Base-by-base conservation (phyloP, 2,797 vertebrate species). In the Cuculus canorus region DNA sequence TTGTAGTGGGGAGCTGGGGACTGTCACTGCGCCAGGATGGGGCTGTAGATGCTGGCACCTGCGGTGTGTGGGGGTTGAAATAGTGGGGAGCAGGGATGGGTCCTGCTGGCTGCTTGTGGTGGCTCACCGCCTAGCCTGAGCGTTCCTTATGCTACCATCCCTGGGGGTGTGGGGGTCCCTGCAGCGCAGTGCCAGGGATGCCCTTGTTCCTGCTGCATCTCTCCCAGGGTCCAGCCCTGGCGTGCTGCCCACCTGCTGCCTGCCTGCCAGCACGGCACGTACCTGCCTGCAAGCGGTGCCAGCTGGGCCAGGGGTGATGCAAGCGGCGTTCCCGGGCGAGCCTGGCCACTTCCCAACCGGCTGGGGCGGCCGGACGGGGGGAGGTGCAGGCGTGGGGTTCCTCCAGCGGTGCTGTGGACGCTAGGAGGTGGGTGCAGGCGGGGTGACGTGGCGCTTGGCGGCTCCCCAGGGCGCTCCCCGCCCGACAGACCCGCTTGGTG, bases 341-440 rank as follows among this genome's bases (percentile, higher is more conserved):
- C 91, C 93, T 57, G 2, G 53, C 94, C 17, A 2, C 92, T 95
- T 95, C 83, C 69, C 86, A 84, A 92, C 95, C 57, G 91, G 95
- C 93, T 88, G 73, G 93, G 82, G 92, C 88, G 1, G 92, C 95
- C 15, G 5, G 91, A 45, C 73, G 5, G 90, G 39, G 41, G 27
- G 6, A 45, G 41, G 86, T 28, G 0, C 9, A 30, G 94, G 91
- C 24, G 94, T 90, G 64, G 59, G 92, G 95, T 92, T 79, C 95
- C 95, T 87, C 94, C 95, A 95, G 95, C 88, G 88, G 95, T 87
- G 88, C 94, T 85, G 88, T 18, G 85, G 92, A 95, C 61, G 83
- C 94, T 2, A 37, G 89, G 65, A 15, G 71, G 35, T 21, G 53
- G 70, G 86, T 19, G 27, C 93, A 57, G 92, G 72, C 76, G 52